Evolutionary conservation across 2,797 vertebrate genomes (phyloP).

Genomic region (Halcyon smyrnensis): DNA sequence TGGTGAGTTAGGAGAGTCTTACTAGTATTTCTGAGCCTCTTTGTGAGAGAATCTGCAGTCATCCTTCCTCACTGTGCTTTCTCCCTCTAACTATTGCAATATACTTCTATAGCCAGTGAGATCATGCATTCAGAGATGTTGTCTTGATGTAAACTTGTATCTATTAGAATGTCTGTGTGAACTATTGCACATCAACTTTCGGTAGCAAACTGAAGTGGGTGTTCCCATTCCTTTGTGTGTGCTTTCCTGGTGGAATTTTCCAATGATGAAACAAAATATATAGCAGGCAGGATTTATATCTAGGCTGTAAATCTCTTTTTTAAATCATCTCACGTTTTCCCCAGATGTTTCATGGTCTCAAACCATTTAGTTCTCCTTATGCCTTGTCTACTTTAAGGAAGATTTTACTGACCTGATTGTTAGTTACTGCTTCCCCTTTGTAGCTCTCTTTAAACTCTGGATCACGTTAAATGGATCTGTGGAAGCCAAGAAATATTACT

Average conservation of each 20-base stretch:
- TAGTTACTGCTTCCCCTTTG: background rate
- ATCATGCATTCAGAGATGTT: conserved; percentile 18
- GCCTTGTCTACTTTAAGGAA: background rate
- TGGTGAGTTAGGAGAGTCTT: background rate
- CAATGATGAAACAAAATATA: background rate
- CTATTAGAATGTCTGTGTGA: background rate
- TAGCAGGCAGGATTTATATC: conserved; percentile 4
- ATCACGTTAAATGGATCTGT: background rate
- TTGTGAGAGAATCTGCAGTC: background rate
- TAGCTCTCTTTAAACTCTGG: background rate
- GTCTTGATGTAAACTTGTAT: background rate
- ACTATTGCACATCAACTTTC: background rate
- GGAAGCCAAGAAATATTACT: background rate
- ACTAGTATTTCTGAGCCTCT: background rate
- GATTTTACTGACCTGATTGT: background rate
- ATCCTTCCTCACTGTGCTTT: background rate
- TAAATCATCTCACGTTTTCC: background rate
- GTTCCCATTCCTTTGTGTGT: background rate
- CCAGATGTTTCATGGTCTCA: background rate
- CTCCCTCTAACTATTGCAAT: background rate
- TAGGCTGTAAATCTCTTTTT: background rate
- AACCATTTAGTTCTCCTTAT: background rate
- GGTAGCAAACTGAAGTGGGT: background rate
- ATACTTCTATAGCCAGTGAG: background rate
- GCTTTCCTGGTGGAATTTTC: conserved; percentile 11